Evolutionary conservation across 2,113 vertebrate genomes (phyloP), one percentile per base, ranked within the genome.

Genomic region (Romanogobio albipinnatus): DNA sequence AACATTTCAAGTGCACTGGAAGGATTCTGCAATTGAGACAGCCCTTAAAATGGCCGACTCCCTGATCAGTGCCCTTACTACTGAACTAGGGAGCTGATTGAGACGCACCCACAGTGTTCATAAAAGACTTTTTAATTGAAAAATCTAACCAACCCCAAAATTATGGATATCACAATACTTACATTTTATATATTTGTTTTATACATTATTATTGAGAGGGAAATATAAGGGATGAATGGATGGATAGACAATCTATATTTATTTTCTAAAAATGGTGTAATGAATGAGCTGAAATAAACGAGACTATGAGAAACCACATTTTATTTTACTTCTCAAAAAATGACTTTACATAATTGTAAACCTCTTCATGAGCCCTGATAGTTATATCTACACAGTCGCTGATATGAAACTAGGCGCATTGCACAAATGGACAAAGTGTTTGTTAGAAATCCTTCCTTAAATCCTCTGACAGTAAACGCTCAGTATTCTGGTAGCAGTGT

Each of bases 331-430:
- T 66, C 39, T 51, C 26, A 51, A 66, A 71, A 71, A 53, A 87
- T 56, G 11, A 17, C 87, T 85, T 64, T 68, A 71, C n/a, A 84
- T 3, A 7, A 36, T 8, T 36, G 62, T 74, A 84, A 22, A 84
- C 24, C 49, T 26, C 11, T 70, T 10, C 45, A 70, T 79, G 29
- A 80, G 22, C 15, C 36, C 59, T 24, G 29, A 79, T 8, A 64
- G 29, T 5, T 24, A 45, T 10, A 29, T 78, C 66, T 36, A 81
- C 70, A 71, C 33, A 33, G 26, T 70, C 74, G 56, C 59, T 64
- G 5, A 45, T 22, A 4, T 17, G 56, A 74, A 82, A 80, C 58
- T 45, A 85, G 64, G 74, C 83, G 82, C 79, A 83, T 68, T 29
- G 82, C 39, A 71, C 68, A 71, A 64, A 29, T 14, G 24, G 17